A percentile compares a stretch with the other conserved stretches of the same genome.
Conservation (phyloP, 2,888 invertebrate genomes). For the Endotricha flammealis region DNA sequence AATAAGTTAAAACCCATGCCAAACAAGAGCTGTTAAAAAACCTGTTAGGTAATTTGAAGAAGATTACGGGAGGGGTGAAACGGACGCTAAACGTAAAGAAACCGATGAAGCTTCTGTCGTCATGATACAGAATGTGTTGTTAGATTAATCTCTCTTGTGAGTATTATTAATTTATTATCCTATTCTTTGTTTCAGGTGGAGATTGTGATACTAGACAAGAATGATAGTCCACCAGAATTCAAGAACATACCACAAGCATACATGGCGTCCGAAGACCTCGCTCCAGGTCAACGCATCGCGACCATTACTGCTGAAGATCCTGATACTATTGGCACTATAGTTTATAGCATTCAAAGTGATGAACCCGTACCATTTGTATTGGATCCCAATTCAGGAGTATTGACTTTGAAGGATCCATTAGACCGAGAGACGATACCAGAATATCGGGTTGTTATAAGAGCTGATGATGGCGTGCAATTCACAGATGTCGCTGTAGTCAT, state of each 20-base stretch:
- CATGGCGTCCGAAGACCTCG: slow-evolving; percentile 90
- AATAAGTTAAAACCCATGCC: no score
- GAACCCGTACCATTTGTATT: slow-evolving; percentile 84
- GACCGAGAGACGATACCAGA: slow-evolving; percentile 89
- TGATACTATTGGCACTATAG: slow-evolving; percentile 87
- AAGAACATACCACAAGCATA: slow-evolving; percentile 84
- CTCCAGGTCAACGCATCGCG: slow-evolving; percentile 87
- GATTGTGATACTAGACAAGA: slow-evolving; percentile 91
- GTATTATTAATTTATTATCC: no score
- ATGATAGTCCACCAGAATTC: slow-evolving; percentile 96
- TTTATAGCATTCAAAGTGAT: slow-evolving; percentile 84
- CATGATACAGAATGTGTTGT: no score
- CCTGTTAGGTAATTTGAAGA: no score
- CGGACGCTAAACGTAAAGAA: no score
- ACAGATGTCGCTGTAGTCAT: slow-evolving; percentile 88
- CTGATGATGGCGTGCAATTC: slow-evolving; percentile 92
- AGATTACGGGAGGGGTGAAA: no score
- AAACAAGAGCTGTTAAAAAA: no score
- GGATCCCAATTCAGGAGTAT: slow-evolving; percentile 83
- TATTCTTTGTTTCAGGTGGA: slow-evolving; percentile 83
- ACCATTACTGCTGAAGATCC: slow-evolving; percentile 89
- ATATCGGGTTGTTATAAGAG: slow-evolving; percentile 89
- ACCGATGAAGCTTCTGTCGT: no score
- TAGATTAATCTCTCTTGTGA: no score
- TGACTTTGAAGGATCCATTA: slow-evolving; percentile 86